Evolutionary conservation across 2,888 invertebrate species (phyloP).

Genomic region (Oligia latruncula): DNA sequence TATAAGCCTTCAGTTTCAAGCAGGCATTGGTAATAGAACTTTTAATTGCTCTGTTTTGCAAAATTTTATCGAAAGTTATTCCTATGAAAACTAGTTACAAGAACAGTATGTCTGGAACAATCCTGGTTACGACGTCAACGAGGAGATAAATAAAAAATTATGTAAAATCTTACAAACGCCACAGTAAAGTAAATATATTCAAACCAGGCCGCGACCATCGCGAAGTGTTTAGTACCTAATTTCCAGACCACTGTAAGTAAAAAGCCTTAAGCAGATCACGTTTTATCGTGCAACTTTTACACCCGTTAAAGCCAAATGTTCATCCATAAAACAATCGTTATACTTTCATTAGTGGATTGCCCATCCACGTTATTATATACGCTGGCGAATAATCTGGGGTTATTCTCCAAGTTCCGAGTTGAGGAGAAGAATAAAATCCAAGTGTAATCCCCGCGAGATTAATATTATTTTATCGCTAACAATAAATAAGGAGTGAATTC

Average conservation of each 20-base stretch:
- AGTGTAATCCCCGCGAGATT: constrained; percentile 87
- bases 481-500: constrained; percentile 89
- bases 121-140: background rate
- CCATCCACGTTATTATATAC: constrained; percentile 79
- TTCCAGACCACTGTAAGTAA: constrained; percentile 65
- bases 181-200: constrained; percentile 64
- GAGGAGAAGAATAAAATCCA: constrained; percentile 88
- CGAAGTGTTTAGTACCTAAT: constrained; percentile 67
- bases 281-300: constrained; percentile 70
- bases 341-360: constrained; percentile 72
- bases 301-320: constrained; percentile 69
- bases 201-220: constrained; percentile 53
- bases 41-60: background rate
- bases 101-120: background rate
- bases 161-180: constrained; percentile 46
- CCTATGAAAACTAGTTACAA: background rate
- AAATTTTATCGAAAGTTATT: background rate
- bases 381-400: constrained; percentile 78
- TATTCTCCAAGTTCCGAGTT: constrained; percentile 84
- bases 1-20: background rate
- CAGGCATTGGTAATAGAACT: background rate
- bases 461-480: constrained; percentile 90
- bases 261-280: constrained; percentile 71
- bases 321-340: constrained; percentile 72
- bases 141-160: constrained; percentile 48